Evolutionary conservation across 2,113 vertebrate genomes (phyloP), one percentile per base, ranked within the genome.

Genomic region (Elgaria multicarinata): DNA sequence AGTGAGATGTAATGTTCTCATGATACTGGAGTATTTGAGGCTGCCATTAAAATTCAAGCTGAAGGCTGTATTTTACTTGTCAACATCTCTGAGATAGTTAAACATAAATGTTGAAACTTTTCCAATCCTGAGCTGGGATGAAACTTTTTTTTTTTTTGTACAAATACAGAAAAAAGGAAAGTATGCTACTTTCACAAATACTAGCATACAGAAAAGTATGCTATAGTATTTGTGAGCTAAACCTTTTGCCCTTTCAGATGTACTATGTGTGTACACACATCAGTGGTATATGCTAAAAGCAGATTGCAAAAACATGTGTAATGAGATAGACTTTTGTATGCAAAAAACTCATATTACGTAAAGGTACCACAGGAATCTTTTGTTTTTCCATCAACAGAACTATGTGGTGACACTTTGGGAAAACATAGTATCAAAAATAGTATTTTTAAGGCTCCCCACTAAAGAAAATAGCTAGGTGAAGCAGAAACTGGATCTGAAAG

Each of bases 11-110:
- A 46, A n/a, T 88, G 77, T 44, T 81, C 18, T 71, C 69, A 58
- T 88, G 53, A 74, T 58, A 82, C 28, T 24, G 22, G 18, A 74
- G 36, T 4, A 22, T 44, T 88, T 82, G 67, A 26, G 39, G 69
- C 67, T 16, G 2, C 44, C 24, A 16, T 81, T 88, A 81, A 79
- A 81, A 87, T 79, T 87, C 76, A 87, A 81, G 66, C 67, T n/a
- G 46, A 36, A 50, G 67, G 24, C 50, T 87, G 24, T 71, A 78
- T 81, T 88, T 80, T 88, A 81, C 46, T 80, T 69, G 67, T 72
- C 66, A 88, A 80, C 72, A 76, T 62, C 24, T 76, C 26, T 55
- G 10, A 86, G 85, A 75, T 39, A 62, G 53, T 46, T 64, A 66
- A 79, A 55, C 77, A 55, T n/a, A 79, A 50, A 85, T 36, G 69